Conservation (phyloP, 2,888 invertebrate genomes). For the Cerastis leucographa region DNA sequence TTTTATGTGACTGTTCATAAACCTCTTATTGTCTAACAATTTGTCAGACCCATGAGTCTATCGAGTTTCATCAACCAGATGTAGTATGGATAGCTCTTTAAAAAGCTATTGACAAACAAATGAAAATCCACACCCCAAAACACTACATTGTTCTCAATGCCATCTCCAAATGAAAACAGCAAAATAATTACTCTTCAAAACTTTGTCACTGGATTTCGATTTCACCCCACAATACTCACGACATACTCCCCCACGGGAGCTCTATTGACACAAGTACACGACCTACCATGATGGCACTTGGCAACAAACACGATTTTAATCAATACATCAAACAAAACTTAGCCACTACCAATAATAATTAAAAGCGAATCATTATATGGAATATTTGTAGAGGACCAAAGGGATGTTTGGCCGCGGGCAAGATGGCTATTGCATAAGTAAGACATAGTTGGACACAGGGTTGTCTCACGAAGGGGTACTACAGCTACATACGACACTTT, state of each 20-base stretch:
- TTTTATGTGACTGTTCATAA: background rate
- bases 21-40: background rate
- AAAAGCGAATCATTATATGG: slow-evolving; percentile 90
- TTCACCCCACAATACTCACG: slow-evolving; percentile 55
- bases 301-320: slow-evolving; percentile 89
- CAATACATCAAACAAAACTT: slow-evolving; percentile 90
- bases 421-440: slow-evolving; percentile 75
- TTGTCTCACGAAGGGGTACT: slow-evolving; percentile 42
- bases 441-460: slow-evolving; percentile 73
- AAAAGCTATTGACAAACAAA: slow-evolving; percentile 24
- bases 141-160: slow-evolving; percentile 38
- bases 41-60: background rate
- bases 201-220: slow-evolving; percentile 59
- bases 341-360: slow-evolving; percentile 90
- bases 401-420: slow-evolving; percentile 83
- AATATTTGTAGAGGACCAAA: slow-evolving; percentile 89
- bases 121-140: slow-evolving; percentile 15
- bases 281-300: slow-evolving; percentile 83
- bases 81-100: background rate
- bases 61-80: background rate
- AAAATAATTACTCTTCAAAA: slow-evolving; percentile 62
- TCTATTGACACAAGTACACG: slow-evolving; percentile 78
- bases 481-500: background rate
- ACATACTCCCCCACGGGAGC: slow-evolving; percentile 72
- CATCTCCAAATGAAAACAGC: slow-evolving; percentile 55